Base-by-base conservation (phyloP, 2,113 vertebrate species). In the Naja naja region DNA sequence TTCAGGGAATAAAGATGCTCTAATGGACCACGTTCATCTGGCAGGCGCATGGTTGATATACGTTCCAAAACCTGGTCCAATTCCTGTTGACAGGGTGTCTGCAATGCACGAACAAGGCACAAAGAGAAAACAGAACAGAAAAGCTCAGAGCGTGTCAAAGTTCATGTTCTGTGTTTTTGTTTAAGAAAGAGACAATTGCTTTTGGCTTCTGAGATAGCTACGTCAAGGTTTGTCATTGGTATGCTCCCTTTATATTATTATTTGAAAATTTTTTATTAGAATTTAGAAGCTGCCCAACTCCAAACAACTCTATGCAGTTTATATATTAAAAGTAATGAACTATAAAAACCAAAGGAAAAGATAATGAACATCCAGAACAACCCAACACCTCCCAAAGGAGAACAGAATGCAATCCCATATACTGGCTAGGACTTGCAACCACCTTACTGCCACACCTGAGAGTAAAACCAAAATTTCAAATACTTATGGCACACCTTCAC, bases 1-100 rank as follows among this genome's bases (percentile, higher is more conserved):
- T 98, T 98, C 94, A 99, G 97, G 87, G 97, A 98, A 43, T 99
- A 99, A 85, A 99, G 98, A 93, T 99, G 98, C 94, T 99, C 99
- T 97, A 99, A 96, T 0, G 98, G 98, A 3, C 98, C 99, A 90
- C 98, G 97, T 92, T 99, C 99, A 93, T 99, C 99, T 0, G 98
- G 98, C 54, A 99, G 96, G 91, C 98, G 98, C 98, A 99, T 99
- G 95, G 97, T 98, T 5, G 98, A 98, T 95, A 99, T 99, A 92
- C 99, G 98, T 95, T 99, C 98, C 93, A 99, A 96, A 94, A 99
- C 99, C 94, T 97, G 97, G 96, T 99, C 98, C 97, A 99, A 86
- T 95, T 99, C 98, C 97, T 98, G 98, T 97, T 99, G 98, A 97
- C 99, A 99, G 90, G 98, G 97, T 18, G 97, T 99, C 99, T 99